Percentiles rank a stretch among this genome's conserved stretches.
phyloP scores from a whole-genome alignment of 2,113 vertebrate species.

The Hippopotamus amphibius region DNA sequence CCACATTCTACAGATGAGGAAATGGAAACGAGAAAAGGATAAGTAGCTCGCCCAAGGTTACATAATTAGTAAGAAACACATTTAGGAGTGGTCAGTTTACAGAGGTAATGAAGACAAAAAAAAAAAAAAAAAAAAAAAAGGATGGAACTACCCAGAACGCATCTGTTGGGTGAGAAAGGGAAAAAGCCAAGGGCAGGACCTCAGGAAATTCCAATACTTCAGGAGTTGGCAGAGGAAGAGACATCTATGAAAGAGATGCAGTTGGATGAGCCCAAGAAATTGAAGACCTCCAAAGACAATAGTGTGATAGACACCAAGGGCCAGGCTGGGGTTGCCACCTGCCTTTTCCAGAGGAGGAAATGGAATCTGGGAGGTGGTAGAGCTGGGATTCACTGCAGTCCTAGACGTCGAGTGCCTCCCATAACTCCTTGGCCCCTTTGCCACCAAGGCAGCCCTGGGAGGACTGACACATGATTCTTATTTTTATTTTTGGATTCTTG shows the following conservation, averaged over 20 bases:
- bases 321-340: background rate
- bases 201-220: slow-evolving; percentile 15
- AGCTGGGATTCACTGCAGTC: rapidly evolving
- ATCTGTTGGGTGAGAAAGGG: background rate
- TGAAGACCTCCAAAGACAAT: slow-evolving; percentile 5
- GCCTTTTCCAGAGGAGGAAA: background rate
- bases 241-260: background rate
- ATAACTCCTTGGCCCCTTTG: rapidly evolving
- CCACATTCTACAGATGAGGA: background rate
- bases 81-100: background rate
- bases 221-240: background rate
- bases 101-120: background rate
- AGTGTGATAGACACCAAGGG: background rate
- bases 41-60: background rate
- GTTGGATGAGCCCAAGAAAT: background rate
- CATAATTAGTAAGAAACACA: slow-evolving; percentile 14
- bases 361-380: background rate
- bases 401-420: rapidly evolving
- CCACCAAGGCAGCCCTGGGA: background rate
- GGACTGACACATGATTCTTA: background rate
- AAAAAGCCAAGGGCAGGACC: background rate
- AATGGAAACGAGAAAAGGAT: background rate
- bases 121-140: background rate
- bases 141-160: background rate
- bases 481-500: background rate